Conservation (phyloP, 2,888 invertebrate genomes). For the Drosophila niveifrons region DNA sequence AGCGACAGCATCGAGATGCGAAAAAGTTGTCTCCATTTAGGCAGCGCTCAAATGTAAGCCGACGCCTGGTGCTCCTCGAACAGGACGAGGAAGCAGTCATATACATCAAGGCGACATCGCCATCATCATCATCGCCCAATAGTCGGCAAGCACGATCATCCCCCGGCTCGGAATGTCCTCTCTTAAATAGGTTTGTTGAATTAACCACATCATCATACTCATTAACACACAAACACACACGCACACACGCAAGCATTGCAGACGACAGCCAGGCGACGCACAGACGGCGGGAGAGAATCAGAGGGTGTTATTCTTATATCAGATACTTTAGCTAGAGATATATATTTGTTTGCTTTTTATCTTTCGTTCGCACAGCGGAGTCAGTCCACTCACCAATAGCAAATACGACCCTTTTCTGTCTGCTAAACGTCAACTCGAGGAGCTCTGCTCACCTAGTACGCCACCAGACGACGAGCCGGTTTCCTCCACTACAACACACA, state of each 20-base stretch:
- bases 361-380: conserved; percentile 38
- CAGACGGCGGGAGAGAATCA: conserved; percentile 6
- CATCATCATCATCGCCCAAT: conserved; percentile 47
- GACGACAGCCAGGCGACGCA: conserved; percentile 67
- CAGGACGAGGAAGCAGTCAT: conserved; percentile 61
- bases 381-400: conserved; percentile 78
- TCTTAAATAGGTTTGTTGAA: conserved; percentile 74
- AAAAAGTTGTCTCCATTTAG: conserved; percentile 12
- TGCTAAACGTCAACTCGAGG: conserved; percentile 93
- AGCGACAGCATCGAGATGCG: background rate
- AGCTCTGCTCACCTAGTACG: conserved; percentile 89
- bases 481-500: conserved; percentile 9
- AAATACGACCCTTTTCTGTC: conserved; percentile 91
- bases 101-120: conserved; percentile 66
- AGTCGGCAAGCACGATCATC: conserved; percentile 11
- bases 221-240: background rate
- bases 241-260: conserved; percentile 1
- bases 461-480: conserved; percentile 73
- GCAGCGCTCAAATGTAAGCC: conserved; percentile 33
- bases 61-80: conserved; percentile 58
- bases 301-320: conserved; percentile 25
- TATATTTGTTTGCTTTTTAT: conserved; percentile 1
- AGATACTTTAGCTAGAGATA: background rate
- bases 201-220: background rate
- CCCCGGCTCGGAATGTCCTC: conserved; percentile 5